These are phyloP conservation scores for Gadus macrocephalus DNA, from an alignment of 2,113 vertebrate species.

Conservation along the genomic window DNA sequence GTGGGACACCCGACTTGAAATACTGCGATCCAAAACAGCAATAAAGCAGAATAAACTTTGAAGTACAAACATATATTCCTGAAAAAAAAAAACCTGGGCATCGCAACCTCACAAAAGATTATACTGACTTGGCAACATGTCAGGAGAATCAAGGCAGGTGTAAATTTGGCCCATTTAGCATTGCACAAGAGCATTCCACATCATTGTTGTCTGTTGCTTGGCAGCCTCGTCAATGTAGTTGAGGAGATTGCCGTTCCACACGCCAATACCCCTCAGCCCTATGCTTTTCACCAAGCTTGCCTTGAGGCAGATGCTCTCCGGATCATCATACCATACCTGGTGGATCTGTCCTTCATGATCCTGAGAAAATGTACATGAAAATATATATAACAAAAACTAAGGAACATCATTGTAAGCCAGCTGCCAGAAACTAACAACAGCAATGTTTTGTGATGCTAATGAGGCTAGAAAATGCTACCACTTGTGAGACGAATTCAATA, in stretches of 20 bases:
- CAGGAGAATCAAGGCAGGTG: constrained; percentile 8
- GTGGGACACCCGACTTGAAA: constrained; percentile 28
- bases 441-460: not conserved
- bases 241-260: constrained; percentile 91
- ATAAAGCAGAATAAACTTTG: constrained; percentile 34
- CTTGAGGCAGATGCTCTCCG: constrained; percentile 85
- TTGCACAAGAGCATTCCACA: constrained; percentile 86
- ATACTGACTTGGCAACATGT: constrained; percentile 38
- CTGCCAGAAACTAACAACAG: not conserved
- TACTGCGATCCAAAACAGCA: constrained; percentile 10
- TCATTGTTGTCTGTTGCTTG: constrained; percentile 77
- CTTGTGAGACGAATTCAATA: not conserved
- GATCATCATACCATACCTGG: constrained; percentile 94
- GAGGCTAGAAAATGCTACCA: not conserved
- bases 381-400: constrained; percentile 11
- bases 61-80: constrained; percentile 22
- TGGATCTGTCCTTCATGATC: constrained; percentile 76
- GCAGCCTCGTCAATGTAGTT: constrained; percentile 78
- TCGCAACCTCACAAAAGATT: constrained; percentile 22
- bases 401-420: not conserved
- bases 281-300: constrained; percentile 65
- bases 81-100: constrained; percentile 1
- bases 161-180: constrained; percentile 35
- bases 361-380: constrained; percentile 59
- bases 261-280: constrained; percentile 85